phyloP scores from a whole-genome alignment of 2,888 invertebrate genomes.

The Phytoseiulus persimilis region DNA sequence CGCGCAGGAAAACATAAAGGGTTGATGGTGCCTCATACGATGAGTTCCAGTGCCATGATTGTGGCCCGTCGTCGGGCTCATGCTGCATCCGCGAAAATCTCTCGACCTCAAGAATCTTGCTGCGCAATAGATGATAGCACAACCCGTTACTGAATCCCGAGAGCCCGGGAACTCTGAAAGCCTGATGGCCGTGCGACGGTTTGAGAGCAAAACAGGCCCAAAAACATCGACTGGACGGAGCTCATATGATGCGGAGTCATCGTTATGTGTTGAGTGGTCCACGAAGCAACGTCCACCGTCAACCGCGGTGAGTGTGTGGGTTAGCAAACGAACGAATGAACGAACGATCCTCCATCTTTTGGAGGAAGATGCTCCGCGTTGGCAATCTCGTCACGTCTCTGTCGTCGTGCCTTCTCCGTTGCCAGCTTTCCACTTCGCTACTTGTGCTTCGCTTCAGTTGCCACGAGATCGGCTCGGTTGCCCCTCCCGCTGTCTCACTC shows the following conservation, averaged over 20 bases:
- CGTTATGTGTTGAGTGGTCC: background rate
- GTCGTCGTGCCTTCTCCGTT: background rate
- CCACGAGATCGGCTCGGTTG: background rate
- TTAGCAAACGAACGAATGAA: background rate
- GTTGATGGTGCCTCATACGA: too few relatives aligned
- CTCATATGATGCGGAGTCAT: background rate
- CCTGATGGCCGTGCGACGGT: background rate
- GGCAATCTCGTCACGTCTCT: background rate
- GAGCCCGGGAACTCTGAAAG: background rate
- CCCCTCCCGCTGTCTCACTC: background rate
- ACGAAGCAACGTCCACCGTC: background rate
- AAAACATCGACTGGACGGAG: background rate
- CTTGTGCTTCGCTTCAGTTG: background rate
- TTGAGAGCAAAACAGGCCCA: background rate
- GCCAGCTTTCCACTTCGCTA: conserved; percentile 5
- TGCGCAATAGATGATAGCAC: too few relatives aligned
- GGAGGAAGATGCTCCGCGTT: background rate
- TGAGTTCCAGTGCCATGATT: too few relatives aligned
- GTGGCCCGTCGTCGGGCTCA: too few relatives aligned
- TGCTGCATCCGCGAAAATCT: too few relatives aligned
- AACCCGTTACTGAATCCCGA: too few relatives aligned
- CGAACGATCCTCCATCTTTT: background rate
- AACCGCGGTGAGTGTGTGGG: background rate
- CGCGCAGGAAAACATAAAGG: too few relatives aligned
- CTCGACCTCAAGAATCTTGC: too few relatives aligned